Evolutionary conservation across 2,113 vertebrate species (phyloP), one percentile per base, ranked within the genome.

Genomic region (Microcebus murinus): DNA sequence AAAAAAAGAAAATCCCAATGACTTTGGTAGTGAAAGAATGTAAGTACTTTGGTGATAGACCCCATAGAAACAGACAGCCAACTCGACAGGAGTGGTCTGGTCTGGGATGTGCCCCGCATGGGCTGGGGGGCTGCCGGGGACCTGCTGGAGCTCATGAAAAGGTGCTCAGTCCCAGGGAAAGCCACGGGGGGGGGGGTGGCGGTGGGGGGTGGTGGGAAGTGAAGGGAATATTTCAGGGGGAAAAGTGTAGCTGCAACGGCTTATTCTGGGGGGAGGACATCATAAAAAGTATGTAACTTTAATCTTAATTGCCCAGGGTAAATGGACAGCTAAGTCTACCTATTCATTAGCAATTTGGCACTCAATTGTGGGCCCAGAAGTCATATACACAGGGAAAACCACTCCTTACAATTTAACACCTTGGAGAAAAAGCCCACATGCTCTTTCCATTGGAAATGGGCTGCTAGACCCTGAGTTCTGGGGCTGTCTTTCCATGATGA

Each of bases 11-110:
- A 83, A 84, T 36, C 55, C 42, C 76, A 59, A 59, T 76, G 88
- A 93, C 84, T 81, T 96, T 96, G 74, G 57, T 70, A 96, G 96
- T 48, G 76, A 42, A 97, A 92, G 96, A 97, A 93, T 77, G 27
- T 61, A 92, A 95, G 12, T 61, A 59, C 27, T 27, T 36, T 91
- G 61, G 80, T 48, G 96, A 82, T 18, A 34, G 86, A 93, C 67
- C 57, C 82, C 52, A 59, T 79, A 61, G 91, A 90, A 82, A 63
- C 59, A 79, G 71, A 83, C 89, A 63, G 89, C 36, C 45, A 42
- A 34, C 63, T 52, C 55, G 17, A 68, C 55, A 90, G 79, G 23
- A 48, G 71, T 0, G 10, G 82, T 83, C 73, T 85, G 96, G 82
- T 17, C 52, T 36, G 59, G 34, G 59, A 57, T 17, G 67, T 8